Evolutionary conservation across 2,113 vertebrate species (phyloP).

Genomic region (Alethe castanea): DNA sequence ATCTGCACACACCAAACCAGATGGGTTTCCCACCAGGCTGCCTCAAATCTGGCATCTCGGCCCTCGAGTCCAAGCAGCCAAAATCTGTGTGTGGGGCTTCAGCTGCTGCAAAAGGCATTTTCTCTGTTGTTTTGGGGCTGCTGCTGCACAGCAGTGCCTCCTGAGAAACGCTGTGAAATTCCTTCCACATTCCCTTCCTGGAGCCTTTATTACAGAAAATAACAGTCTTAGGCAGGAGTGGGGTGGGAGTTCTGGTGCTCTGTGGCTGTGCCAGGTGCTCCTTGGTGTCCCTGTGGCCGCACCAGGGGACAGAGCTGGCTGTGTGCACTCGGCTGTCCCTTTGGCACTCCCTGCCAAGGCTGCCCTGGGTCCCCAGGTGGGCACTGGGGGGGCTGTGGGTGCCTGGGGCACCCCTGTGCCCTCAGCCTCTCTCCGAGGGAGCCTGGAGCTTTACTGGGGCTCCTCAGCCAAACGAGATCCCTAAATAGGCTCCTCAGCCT

Average conservation of each 20-base stretch:
- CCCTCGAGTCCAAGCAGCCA: not conserved
- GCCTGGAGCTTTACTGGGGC: not conserved
- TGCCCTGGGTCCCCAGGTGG: rapidly evolving
- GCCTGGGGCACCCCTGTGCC: not conserved
- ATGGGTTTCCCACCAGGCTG: slow-evolving; percentile 1
- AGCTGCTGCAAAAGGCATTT: not conserved
- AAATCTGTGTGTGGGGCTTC: not conserved
- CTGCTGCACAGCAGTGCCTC: not conserved
- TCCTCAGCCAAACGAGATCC: not conserved
- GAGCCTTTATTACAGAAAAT: not conserved
- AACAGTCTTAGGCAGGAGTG: not conserved
- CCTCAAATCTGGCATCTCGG: not conserved
- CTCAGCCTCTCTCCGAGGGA: not conserved
- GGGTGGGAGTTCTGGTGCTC: not conserved
- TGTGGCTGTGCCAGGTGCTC: not conserved
- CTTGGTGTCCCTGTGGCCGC: rapidly evolving
- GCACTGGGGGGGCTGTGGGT: not conserved
- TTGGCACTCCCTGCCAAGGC: not conserved
- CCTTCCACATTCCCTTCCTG: not conserved
- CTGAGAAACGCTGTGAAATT: not conserved
- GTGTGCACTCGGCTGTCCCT: rapidly evolving
- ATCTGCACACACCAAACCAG: not conserved
- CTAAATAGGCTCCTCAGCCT: slow-evolving; percentile 54
- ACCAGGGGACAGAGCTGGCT: not conserved
- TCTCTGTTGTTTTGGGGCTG: not conserved